Conservation (phyloP, 2,113 vertebrate species). For the Neomonachus schauinslandi region DNA sequence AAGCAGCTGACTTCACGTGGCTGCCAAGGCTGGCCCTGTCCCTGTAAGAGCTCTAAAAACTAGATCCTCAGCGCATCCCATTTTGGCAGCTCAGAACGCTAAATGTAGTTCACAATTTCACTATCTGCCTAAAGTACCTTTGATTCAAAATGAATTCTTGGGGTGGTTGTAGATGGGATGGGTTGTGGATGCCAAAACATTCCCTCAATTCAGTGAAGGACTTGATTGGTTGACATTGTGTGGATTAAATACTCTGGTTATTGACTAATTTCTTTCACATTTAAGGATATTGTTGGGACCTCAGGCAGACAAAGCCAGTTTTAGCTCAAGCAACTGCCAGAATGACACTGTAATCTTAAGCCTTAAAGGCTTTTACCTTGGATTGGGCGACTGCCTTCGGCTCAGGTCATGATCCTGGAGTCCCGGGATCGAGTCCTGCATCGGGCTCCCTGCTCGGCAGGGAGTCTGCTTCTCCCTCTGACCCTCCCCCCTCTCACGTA, state of each 20-base stretch:
- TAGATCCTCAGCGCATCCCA: background rate
- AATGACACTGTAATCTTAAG: background rate
- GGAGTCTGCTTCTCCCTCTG: too few relatives aligned
- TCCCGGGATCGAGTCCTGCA: too few relatives aligned
- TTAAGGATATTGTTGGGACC: background rate
- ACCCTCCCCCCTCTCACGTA: too few relatives aligned
- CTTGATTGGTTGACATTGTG: conserved; percentile 51
- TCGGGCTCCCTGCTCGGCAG: too few relatives aligned
- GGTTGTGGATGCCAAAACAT: conserved; percentile 35
- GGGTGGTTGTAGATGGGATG: conserved; percentile 56
- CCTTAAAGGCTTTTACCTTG: background rate
- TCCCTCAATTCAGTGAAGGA: conserved; percentile 27
- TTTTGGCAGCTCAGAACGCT: background rate
- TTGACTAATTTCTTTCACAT: conserved; percentile 58
- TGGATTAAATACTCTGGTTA: conserved; percentile 63
- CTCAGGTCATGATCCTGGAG: too few relatives aligned
- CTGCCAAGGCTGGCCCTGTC: background rate
- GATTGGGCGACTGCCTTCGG: too few relatives aligned
- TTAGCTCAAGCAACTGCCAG: background rate
- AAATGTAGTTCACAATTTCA: conserved; percentile 70
- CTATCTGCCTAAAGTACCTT: conserved; percentile 73
- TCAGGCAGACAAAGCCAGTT: background rate
- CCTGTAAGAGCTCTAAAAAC: background rate
- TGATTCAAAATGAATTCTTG: conserved; percentile 72
- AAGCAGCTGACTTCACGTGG: background rate